Percentiles rank a stretch among this genome's conserved stretches.
Conservation (phyloP, 2,113 vertebrate genomes). For the Hemibagrus wyckioides region DNA sequence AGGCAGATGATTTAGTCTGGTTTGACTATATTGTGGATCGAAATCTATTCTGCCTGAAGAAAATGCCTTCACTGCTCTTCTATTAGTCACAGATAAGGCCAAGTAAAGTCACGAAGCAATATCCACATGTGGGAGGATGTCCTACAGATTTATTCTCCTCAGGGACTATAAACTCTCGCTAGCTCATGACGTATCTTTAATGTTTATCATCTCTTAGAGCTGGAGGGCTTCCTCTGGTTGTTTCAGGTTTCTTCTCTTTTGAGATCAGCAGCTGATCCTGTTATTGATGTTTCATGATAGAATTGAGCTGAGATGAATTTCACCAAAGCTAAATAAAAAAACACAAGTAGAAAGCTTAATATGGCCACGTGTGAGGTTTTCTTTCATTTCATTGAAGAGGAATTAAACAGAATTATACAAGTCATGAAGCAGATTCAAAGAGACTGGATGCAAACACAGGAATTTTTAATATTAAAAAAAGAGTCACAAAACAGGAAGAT, state of each 20-base stretch:
- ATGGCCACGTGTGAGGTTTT: not conserved
- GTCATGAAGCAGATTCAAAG: no score
- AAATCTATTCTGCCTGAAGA: not conserved
- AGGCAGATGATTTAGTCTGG: not conserved
- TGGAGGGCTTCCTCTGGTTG: not conserved
- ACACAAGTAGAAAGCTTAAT: not conserved
- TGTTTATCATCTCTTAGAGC: not conserved
- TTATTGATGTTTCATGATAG: not conserved
- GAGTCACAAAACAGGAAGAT: no score
- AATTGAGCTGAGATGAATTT: not conserved
- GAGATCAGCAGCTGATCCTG: not conserved
- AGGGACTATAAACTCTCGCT: slow-evolving; percentile 7
- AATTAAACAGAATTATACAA: no score
- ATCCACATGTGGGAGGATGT: not conserved
- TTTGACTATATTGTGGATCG: not conserved
- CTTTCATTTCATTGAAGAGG: not conserved
- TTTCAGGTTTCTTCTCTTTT: not conserved
- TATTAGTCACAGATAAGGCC: not conserved
- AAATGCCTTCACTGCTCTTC: not conserved
- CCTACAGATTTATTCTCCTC: not conserved
- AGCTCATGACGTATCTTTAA: not conserved
- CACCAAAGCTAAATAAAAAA: not conserved
- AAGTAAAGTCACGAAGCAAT: slow-evolving; percentile 4
- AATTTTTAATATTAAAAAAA: no score
- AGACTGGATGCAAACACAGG: no score